Conservation (phyloP, 2,888 invertebrate species). For the Molanna angustata region DNA sequence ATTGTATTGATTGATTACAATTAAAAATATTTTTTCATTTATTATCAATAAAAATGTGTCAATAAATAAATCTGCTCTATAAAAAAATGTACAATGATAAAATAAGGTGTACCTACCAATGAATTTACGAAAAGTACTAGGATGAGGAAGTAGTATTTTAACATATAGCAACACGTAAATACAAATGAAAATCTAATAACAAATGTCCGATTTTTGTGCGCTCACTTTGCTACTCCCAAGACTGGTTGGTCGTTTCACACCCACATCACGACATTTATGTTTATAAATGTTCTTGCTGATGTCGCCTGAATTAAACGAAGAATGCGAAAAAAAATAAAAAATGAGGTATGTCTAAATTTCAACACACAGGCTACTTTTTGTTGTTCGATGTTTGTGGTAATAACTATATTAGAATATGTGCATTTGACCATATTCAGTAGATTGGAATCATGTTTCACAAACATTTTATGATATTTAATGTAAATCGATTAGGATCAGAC, state of each 20-base stretch:
- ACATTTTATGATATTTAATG: constrained; percentile 9
- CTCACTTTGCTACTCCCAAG: constrained; percentile 29
- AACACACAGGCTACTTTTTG: constrained; percentile 25
- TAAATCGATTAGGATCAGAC: no score
- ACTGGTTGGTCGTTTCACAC: constrained; percentile 24
- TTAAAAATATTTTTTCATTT: no score
- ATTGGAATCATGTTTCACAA: constrained; percentile 29
- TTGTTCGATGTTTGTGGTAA: constrained; percentile 20
- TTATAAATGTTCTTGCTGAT: constrained; percentile 25
- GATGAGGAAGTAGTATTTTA: constrained; percentile 7
- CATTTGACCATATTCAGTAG: constrained; percentile 28
- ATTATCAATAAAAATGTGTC: no score
- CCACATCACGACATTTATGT: constrained; percentile 24
- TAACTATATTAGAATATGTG: constrained; percentile 22
- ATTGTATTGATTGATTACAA: no score
- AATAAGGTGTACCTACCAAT: no score
- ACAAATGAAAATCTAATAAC: constrained; percentile 44
- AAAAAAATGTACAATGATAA: no score
- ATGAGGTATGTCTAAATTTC: constrained; percentile 24
- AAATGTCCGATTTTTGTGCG: constrained; percentile 48
- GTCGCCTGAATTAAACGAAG: constrained; percentile 26
- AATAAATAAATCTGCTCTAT: no score
- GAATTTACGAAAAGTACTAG: constrained; percentile 2
- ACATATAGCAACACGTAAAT: constrained; percentile 21
- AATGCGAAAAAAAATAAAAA: constrained; percentile 30